These are phyloP conservation scores for Calyptommatus sinebrachiatus DNA, from an alignment of 2,113 vertebrate genomes.

Conservation along the genomic window DNA sequence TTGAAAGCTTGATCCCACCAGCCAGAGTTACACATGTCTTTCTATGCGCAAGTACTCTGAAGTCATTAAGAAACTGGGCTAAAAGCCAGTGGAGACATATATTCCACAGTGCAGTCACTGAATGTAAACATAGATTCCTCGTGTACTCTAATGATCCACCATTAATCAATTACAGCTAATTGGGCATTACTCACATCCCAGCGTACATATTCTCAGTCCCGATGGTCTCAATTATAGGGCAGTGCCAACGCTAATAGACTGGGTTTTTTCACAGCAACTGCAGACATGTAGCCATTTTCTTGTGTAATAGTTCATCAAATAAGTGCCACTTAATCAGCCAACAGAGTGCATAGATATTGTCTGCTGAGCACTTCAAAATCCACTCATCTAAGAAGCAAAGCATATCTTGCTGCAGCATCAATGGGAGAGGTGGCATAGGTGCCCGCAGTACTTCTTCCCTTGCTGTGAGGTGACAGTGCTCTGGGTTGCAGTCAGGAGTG, in stretches of 20 bases:
- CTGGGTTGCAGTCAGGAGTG: slow-evolving; percentile 33
- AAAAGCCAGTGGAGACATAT: slow-evolving; percentile 34
- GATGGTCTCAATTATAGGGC: slow-evolving; percentile 1
- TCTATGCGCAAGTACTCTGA: slow-evolving; percentile 10
- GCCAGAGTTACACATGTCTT: slow-evolving; percentile 32
- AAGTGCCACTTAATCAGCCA: slow-evolving; percentile 28
- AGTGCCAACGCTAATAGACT: background rate
- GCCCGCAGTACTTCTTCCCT: slow-evolving; percentile 20
- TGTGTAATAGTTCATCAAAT: slow-evolving; percentile 9
- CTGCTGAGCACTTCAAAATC: slow-evolving; percentile 3
- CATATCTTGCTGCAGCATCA: background rate
- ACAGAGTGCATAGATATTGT: background rate
- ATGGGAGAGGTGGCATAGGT: slow-evolving; percentile 9
- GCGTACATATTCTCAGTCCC: background rate
- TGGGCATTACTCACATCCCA: slow-evolving; percentile 24
- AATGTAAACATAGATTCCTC: slow-evolving; percentile 45
- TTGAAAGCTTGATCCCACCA: background rate
- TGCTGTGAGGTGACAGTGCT: slow-evolving; percentile 24
- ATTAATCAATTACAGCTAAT: slow-evolving; percentile 47
- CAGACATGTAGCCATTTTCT: slow-evolving; percentile 27
- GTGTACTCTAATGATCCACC: slow-evolving; percentile 31
- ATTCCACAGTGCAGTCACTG: slow-evolving; percentile 30
- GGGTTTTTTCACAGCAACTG: slow-evolving; percentile 35
- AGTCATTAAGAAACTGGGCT: slow-evolving; percentile 11
- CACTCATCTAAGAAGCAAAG: slow-evolving; percentile 11